phyloP scores from a whole-genome alignment of 2,888 invertebrate species.

The Stenolophus ochropezus region DNA sequence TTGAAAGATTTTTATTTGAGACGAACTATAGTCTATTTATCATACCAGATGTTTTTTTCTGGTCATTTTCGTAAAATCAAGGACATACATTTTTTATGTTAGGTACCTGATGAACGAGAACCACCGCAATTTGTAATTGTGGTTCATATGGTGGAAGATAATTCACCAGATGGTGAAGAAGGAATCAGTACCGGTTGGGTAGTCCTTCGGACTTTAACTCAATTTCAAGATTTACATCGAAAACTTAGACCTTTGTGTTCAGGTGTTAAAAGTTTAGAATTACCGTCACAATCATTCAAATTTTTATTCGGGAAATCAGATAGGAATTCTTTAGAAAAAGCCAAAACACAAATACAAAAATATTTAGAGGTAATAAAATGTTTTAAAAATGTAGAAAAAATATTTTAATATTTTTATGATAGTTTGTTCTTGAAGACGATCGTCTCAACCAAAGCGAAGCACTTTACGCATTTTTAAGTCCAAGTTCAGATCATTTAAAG shows the following conservation, averaged over 20 bases:
- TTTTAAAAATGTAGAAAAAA: neutral
- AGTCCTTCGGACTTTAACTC: slow-evolving; percentile 77
- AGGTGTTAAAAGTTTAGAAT: slow-evolving; percentile 86
- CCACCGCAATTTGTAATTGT: slow-evolving; percentile 84
- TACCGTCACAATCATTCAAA: slow-evolving; percentile 88
- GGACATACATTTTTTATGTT: slow-evolving; percentile 52
- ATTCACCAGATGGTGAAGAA: slow-evolving; percentile 75
- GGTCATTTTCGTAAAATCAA: too few relatives aligned
- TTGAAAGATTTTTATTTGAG: too few relatives aligned
- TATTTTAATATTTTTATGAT: slow-evolving; percentile 64
- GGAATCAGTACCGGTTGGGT: slow-evolving; percentile 82
- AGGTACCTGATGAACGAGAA: slow-evolving; percentile 75
- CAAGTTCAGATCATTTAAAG: slow-evolving; percentile 92
- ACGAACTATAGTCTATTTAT: too few relatives aligned
- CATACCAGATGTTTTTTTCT: too few relatives aligned
- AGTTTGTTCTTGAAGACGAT: slow-evolving; percentile 92
- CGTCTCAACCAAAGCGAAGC: slow-evolving; percentile 91
- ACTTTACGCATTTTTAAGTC: slow-evolving; percentile 92
- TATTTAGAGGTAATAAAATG: slow-evolving; percentile 88
- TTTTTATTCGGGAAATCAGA: slow-evolving; percentile 90
- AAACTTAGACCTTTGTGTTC: slow-evolving; percentile 88
- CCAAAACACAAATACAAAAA: slow-evolving; percentile 88
- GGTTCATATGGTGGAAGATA: slow-evolving; percentile 84
- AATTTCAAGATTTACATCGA: slow-evolving; percentile 87
- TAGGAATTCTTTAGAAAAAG: slow-evolving; percentile 86